These are phyloP conservation scores for Artibeus lituratus DNA, from an alignment of 2,797 vertebrate genomes.

Conservation along the genomic window DNA sequence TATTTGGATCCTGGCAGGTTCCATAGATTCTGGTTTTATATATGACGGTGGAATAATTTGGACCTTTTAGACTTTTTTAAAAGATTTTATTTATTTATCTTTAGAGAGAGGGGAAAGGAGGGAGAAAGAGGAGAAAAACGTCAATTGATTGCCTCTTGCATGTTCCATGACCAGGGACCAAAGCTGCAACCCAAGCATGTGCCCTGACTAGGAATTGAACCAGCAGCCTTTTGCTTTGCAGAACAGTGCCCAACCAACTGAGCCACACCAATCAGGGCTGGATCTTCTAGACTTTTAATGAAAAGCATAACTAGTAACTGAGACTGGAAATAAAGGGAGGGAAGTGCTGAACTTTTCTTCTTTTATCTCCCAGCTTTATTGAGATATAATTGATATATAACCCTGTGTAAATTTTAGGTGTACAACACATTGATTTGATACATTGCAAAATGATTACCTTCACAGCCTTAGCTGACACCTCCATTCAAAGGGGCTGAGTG, in stretches of 20 bases:
- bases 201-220: too few relatives aligned
- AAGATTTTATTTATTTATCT: not conserved
- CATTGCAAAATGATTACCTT: not conserved
- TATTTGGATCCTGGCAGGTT: not conserved
- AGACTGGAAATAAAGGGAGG: not conserved
- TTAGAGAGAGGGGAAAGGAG: not conserved
- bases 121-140: not conserved
- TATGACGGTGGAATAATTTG: not conserved
- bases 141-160: not conserved
- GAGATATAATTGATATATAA: not conserved
- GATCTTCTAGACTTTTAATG: not conserved
- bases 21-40: not conserved
- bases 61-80: not conserved
- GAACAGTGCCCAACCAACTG: too few relatives aligned
- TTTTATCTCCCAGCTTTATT: not conserved
- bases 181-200: too few relatives aligned
- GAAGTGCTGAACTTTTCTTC: not conserved
- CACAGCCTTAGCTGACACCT: not conserved
- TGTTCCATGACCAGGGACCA: too few relatives aligned
- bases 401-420: not conserved
- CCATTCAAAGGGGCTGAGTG: not conserved
- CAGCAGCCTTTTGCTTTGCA: too few relatives aligned
- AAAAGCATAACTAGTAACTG: not conserved
- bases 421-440: not conserved
- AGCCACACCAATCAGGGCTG: too few relatives aligned